Conservation (phyloP, 2,113 vertebrate genomes). For the Thamnophis sirtalis region DNA sequence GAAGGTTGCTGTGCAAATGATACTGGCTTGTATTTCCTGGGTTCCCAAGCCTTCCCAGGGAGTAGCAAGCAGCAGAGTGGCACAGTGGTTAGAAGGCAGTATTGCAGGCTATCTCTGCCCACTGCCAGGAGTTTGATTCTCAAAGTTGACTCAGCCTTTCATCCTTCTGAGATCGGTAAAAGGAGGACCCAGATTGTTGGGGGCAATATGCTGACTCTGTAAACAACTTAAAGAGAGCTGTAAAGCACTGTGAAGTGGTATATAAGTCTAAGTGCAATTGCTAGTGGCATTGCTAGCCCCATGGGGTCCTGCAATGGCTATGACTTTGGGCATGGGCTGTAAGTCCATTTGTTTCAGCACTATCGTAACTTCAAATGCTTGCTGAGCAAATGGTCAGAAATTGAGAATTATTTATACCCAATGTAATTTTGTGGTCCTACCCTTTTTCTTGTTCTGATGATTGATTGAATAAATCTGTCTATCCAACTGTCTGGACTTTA, state of each 20-base stretch:
- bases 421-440: background rate
- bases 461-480: background rate
- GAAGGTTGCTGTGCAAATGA: background rate
- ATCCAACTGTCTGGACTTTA: background rate
- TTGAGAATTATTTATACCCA: background rate
- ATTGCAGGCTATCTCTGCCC: background rate
- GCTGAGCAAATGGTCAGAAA: background rate
- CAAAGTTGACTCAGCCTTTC: background rate
- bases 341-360: background rate
- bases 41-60: background rate
- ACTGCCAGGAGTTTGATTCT: background rate
- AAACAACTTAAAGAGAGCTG: background rate
- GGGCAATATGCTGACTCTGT: background rate
- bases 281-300: background rate
- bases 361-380: background rate
- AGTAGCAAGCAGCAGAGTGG: background rate
- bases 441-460: background rate
- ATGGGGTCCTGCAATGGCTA: background rate
- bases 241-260: background rate
- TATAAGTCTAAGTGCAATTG: background rate
- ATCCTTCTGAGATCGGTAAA: background rate
- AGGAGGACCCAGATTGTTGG: background rate
- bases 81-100: background rate
- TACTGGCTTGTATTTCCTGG: background rate
- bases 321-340: background rate